phyloP scores from a whole-genome alignment of 2,888 invertebrate species.

The Lithosia quadra region DNA sequence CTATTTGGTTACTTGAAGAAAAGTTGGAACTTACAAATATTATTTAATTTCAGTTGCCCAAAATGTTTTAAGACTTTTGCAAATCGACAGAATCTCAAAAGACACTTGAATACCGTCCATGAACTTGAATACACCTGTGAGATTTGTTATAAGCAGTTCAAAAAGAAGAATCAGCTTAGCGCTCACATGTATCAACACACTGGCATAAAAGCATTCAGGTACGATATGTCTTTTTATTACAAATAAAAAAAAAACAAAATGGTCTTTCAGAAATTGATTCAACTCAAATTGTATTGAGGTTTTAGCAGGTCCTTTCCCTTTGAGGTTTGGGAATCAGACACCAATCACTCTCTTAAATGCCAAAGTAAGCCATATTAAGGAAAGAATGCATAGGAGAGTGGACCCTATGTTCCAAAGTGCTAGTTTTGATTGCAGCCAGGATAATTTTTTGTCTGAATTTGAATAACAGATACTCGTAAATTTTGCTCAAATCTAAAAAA shows the following conservation, averaged over 20 bases:
- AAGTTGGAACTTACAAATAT: neutral
- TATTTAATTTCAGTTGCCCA: constrained; percentile 71
- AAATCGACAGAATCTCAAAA: constrained; percentile 85
- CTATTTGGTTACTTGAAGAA: neutral
- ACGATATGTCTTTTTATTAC: constrained; percentile 14
- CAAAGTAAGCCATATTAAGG: no score
- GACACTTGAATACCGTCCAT: constrained; percentile 86
- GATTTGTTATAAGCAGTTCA: constrained; percentile 83
- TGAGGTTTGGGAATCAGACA: no score
- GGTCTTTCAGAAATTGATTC: no score
- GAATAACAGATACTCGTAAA: no score
- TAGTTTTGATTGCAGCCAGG: no score
- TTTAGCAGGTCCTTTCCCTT: no score
- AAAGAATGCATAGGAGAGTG: no score
- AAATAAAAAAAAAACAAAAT: neutral
- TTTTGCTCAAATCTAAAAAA: neutral
- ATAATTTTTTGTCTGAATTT: no score
- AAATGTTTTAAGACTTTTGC: constrained; percentile 83
- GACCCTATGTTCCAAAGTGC: no score
- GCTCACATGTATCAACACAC: constrained; percentile 87
- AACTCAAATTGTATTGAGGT: no score
- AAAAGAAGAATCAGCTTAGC: constrained; percentile 85
- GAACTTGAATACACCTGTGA: constrained; percentile 79
- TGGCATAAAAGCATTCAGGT: constrained; percentile 79
- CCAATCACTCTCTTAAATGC: no score